Evolutionary conservation across 2,113 vertebrate genomes (phyloP).

Genomic region (Hemibates koningsi): DNA sequence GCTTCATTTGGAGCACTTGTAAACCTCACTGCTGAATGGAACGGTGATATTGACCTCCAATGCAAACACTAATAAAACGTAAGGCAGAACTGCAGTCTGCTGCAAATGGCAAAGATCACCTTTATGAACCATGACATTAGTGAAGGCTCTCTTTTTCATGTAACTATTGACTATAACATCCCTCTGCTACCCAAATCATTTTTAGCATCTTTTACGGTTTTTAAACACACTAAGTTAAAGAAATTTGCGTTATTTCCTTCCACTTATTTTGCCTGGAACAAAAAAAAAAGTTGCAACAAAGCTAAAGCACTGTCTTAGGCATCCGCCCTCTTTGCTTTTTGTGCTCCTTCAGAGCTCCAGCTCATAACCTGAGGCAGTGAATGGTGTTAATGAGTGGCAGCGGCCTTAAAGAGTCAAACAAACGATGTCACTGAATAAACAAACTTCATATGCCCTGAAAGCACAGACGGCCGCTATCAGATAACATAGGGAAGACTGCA

Average conservation of each 20-base stretch:
- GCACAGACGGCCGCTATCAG: constrained; percentile 52
- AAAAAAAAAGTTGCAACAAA: background rate
- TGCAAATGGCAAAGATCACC: background rate
- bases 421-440: constrained; percentile 69
- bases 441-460: constrained; percentile 64
- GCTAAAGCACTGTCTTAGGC: background rate
- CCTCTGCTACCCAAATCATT: background rate
- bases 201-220: background rate
- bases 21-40: background rate
- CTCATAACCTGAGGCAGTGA: constrained; percentile 54
- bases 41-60: background rate
- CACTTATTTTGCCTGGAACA: background rate
- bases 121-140: background rate
- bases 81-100: background rate
- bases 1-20: background rate
- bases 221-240: background rate
- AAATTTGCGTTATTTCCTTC: background rate
- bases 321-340: background rate
- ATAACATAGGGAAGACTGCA: constrained; percentile 55
- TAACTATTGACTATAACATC: background rate
- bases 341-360: constrained; percentile 39
- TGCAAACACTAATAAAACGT: background rate
- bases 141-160: background rate
- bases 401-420: constrained; percentile 62
- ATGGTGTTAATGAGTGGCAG: constrained; percentile 62